Percentiles rank a stretch among this genome's conserved stretches.
phyloP scores from a whole-genome alignment of 2,797 vertebrate species.

The Hippoglossus hippoglossus region DNA sequence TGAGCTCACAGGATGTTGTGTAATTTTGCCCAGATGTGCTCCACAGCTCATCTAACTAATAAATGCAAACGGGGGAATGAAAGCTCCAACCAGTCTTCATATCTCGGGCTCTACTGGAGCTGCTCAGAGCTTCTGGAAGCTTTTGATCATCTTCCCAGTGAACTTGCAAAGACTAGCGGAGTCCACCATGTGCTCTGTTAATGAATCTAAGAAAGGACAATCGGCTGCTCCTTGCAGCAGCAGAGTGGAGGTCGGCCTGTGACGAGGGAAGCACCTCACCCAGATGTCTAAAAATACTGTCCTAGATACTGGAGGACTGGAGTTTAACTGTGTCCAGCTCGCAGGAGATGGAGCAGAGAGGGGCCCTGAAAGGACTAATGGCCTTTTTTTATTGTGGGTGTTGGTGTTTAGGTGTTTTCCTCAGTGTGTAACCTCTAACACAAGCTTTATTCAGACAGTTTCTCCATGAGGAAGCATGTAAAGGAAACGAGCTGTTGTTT shows the following conservation, averaged over 20 bases:
- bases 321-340: conserved; percentile 32
- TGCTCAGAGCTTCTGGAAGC: conserved; percentile 24
- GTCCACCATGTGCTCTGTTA: conserved; percentile 63
- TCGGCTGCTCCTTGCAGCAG: conserved; percentile 45
- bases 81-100: conserved; percentile 26
- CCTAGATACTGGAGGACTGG: conserved; percentile 71
- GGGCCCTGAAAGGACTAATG: background rate
- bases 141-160: conserved; percentile 24
- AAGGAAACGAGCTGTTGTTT: conserved; percentile 26
- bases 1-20: conserved; percentile 69
- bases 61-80: conserved; percentile 55
- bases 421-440: conserved; percentile 22
- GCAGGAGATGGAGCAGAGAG: conserved; percentile 9
- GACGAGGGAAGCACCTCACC: conserved; percentile 63
- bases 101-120: conserved; percentile 27
- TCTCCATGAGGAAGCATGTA: background rate
- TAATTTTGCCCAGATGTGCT: conserved; percentile 81
- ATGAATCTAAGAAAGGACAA: conserved; percentile 47
- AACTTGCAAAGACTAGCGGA: conserved; percentile 31
- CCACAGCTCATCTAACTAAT: conserved; percentile 68
- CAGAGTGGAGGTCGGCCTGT: conserved; percentile 60
- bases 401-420: conserved; percentile 11
- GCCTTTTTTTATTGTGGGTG: conserved; percentile 6
- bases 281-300: conserved; percentile 82
- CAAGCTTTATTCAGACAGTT: conserved; percentile 2